Base-by-base conservation (phyloP, 2,888 invertebrate species). In the Molorchus minor region DNA sequence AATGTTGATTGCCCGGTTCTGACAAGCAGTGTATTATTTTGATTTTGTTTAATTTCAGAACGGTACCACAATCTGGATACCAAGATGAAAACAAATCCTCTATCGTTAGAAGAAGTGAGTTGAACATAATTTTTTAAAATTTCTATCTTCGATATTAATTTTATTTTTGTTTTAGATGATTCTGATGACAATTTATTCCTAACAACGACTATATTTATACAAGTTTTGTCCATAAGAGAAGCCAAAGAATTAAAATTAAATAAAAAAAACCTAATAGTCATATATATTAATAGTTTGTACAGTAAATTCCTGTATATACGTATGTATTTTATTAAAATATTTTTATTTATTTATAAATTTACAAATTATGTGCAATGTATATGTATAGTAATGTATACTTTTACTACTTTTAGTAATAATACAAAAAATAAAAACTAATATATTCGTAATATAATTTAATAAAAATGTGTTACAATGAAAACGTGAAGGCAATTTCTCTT, bases 81-180 rank as follows among this genome's bases (percentile, higher is more conserved):
- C 33, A 89, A 89, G 81, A 84, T 88, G 82, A 89, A 89, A 78
- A 85, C 86, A 61, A 90, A 88, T 78, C 89, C 89, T 35, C 80
- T 89, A 59, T 87, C 89, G 7, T 77, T 90, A 65, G 90, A 90
- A 82, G 89, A 90, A 84, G 88, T 88, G 76, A 77, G 81, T 75
- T 45, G 47, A 12, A 7, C 1, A 3, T 30, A 13, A 8, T 1
- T 19, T 16, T 30, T 7, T 17, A 15, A 12, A 40, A 15, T 12
- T n/a, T 13, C 10, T 3, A 1, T 17, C 12, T 4, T 16, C 2
- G n/a, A 16, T 12, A 12, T 25, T 45, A n/a, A 15, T 43, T 21
- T 40, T 21, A 47, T 43, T 58, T 47, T 25, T 12, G 13, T 69
- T 84, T 55, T 77, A 85, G 85, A 83, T 86, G 83, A 86, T 85